Percentiles rank a stretch among this genome's conserved stretches.
These are phyloP conservation scores for Oncorhynchus keta DNA, from an alignment of 2,113 vertebrate genomes.

Conservation along the genomic window DNA sequence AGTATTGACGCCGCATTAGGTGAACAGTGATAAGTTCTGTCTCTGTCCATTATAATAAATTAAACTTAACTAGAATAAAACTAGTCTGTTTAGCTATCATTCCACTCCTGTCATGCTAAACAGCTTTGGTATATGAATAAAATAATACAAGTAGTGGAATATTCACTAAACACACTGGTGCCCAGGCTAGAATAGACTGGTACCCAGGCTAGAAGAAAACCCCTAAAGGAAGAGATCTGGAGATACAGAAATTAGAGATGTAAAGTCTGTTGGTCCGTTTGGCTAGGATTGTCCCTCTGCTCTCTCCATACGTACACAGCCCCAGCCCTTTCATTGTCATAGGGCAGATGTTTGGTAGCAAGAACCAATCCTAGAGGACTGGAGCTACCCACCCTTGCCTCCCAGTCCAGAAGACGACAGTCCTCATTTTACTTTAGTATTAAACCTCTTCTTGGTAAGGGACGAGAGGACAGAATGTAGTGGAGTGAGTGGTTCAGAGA, in stretches of 20 bases:
- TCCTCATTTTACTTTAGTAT: background rate
- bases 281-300: conserved; percentile 71
- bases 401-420: no score
- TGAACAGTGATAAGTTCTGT: conserved; percentile 13
- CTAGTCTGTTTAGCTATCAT: no score
- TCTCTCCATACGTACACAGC: conserved; percentile 56
- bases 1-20: conserved; percentile 15
- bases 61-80: background rate
- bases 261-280: conserved; percentile 81
- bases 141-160: conserved; percentile 8
- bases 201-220: background rate
- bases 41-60: conserved; percentile 2
- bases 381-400: no score
- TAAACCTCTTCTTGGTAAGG: background rate
- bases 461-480: background rate
- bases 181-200: conserved; percentile 15
- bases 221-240: background rate
- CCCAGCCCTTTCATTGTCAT: conserved; percentile 76
- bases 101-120: no score
- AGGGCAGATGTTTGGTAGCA: conserved; percentile 21
- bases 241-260: background rate
- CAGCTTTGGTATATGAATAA: background rate
- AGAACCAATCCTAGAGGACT: no score
- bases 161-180: conserved; percentile 14
- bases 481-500: background rate